Evolutionary conservation across 2,797 vertebrate genomes (phyloP), one percentile per base, ranked within the genome.

Genomic region (Acomys russatus): DNA sequence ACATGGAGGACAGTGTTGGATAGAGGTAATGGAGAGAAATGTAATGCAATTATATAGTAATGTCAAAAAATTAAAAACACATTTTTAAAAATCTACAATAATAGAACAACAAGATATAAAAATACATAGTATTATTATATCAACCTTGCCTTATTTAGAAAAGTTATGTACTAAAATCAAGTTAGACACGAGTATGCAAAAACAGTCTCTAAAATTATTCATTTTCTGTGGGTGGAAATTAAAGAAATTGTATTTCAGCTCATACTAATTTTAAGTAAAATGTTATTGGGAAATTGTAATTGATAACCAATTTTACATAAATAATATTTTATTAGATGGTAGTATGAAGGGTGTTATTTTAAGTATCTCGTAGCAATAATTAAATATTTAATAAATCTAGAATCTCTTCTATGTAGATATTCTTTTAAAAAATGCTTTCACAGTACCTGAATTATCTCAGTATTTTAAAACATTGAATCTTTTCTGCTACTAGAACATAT

Each of bases 101-200:
- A 56, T n/a, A 18, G 7, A 94, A 3, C n/a, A 35, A 94, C 94
- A 74, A 11, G 12, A 96, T 71, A 7, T n/a, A 38, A 87, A 94
- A 80, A 9, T 80, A 0, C 2, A 78, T 64, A 95, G 91, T 22
- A 11, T 44, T 56, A 33, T 79, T 20, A 93, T 91, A 90, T 0
- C 96, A 97, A 90, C 6, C 11, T 0, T n/a, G 3, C 73, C 92
- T 30, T 87, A 89, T 28, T 22, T 77, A 93, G 17, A 74, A 90
- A 71, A 66, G 68, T 76, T 82, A 86, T 76, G 17, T 78, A 44
- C 14, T 35, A 91, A 95, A 86, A 92, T 90, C 71, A 88, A 86
- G 89, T 64, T 76, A 84, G 20, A 80, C 59, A 33, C 25, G 18
- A 96, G 1, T 87, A 94, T 7, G 88, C 51, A 77, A 54, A 85